phyloP scores from a whole-genome alignment of 2,888 invertebrate genomes.

The Patella caerulea region DNA sequence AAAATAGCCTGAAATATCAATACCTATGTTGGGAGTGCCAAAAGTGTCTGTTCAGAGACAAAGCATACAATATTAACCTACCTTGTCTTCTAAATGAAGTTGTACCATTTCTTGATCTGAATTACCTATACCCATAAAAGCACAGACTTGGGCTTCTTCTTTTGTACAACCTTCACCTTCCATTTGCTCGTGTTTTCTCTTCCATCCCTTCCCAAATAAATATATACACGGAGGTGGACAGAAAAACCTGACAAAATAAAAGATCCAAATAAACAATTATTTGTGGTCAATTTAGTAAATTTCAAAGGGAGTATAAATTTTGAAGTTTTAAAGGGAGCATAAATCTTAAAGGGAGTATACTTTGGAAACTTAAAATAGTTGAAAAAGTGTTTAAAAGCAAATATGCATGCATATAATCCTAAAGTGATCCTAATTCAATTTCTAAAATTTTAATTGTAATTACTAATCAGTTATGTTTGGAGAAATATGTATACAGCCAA shows the following conservation, averaged over 20 bases:
- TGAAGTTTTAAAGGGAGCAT: background rate
- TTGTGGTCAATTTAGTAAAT: background rate
- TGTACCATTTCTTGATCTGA: constrained; percentile 99
- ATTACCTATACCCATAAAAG: constrained; percentile 96
- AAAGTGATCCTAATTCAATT: too few relatives aligned
- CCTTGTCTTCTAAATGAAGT: constrained; percentile 95
- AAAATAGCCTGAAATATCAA: too few relatives aligned
- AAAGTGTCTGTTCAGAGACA: too few relatives aligned
- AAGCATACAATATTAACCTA: constrained; percentile 46
- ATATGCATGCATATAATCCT: too few relatives aligned
- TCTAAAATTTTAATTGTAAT: too few relatives aligned
- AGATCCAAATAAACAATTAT: background rate
- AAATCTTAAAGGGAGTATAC: too few relatives aligned
- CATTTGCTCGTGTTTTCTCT: constrained; percentile 94
- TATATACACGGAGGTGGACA: constrained; percentile 99
- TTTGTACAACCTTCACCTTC: constrained; percentile 67
- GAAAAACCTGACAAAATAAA: constrained; percentile 80
- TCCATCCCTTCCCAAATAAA: constrained; percentile 98
- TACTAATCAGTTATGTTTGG: too few relatives aligned
- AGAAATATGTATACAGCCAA: too few relatives aligned
- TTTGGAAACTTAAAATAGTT: too few relatives aligned
- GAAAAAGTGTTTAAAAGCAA: too few relatives aligned
- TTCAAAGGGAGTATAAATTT: background rate
- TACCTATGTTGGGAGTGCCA: too few relatives aligned
- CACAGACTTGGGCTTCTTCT: constrained; percentile 82